Conservation (phyloP, 2,888 invertebrate species). For the Odontocolon sp. region DNA sequence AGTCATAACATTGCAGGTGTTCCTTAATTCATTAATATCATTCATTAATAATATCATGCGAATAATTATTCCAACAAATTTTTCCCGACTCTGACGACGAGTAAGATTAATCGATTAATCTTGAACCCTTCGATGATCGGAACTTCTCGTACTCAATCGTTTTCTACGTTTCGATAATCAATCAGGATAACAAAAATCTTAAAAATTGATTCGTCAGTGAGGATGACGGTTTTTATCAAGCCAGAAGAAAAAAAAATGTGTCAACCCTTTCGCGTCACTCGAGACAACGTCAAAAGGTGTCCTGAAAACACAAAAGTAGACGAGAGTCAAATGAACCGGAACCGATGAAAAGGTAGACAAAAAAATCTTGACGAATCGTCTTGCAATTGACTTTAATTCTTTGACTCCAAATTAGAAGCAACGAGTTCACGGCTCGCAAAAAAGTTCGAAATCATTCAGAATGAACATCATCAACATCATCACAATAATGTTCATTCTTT, state of each 20-base stretch:
- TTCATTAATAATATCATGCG: too few relatives aligned
- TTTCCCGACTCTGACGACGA: too few relatives aligned
- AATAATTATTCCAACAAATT: too few relatives aligned
- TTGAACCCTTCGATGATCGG: background rate
- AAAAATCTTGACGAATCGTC: conserved; percentile 37
- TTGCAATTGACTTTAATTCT: conserved; percentile 38
- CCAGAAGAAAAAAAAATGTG: conserved; percentile 13
- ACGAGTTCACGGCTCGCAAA: conserved; percentile 2
- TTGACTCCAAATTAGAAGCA: conserved; percentile 30
- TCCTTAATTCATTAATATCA: too few relatives aligned
- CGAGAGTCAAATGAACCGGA: conserved; percentile 6
- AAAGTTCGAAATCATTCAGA: conserved; percentile 6
- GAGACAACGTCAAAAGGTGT: background rate
- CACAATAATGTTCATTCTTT: too few relatives aligned
- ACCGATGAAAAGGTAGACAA: too few relatives aligned
- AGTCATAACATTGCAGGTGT: too few relatives aligned
- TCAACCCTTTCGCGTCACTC: conserved; percentile 1
- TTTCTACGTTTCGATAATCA: background rate
- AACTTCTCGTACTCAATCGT: background rate
- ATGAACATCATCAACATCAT: too few relatives aligned
- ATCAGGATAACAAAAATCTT: background rate
- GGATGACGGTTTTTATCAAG: background rate
- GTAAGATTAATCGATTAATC: conserved; percentile 29
- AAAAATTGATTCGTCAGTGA: conserved; percentile 7
- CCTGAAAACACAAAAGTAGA: background rate